Evolutionary conservation across 2,797 vertebrate species (phyloP).

Genomic region (Avahi laniger): DNA sequence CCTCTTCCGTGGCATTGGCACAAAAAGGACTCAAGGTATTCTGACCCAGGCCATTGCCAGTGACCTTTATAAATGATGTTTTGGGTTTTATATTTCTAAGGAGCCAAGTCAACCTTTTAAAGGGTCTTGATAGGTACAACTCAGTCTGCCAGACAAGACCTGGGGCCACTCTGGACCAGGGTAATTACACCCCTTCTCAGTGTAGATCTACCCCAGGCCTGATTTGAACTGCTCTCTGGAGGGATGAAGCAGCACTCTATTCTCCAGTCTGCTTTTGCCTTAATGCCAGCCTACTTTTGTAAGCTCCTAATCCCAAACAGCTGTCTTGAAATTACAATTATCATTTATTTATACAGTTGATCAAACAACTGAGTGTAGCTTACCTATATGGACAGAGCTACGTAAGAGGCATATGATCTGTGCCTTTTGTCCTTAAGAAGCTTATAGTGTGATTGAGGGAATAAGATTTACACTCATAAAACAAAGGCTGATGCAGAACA

Average conservation of each 20-base stretch:
- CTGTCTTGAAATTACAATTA: slow-evolving; percentile 48
- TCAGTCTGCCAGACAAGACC: slow-evolving; percentile 55
- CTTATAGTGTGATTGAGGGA: background rate
- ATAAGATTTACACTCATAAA: background rate
- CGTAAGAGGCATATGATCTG: background rate
- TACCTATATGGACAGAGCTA: background rate
- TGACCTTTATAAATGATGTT: slow-evolving; percentile 71
- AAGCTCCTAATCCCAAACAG: slow-evolving; percentile 61
- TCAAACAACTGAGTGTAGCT: background rate
- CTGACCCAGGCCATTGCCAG: slow-evolving; percentile 53
- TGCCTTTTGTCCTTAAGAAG: slow-evolving; percentile 37
- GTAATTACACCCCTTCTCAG: slow-evolving; percentile 51
- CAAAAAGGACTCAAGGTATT: slow-evolving; percentile 46
- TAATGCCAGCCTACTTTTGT: slow-evolving; percentile 32
- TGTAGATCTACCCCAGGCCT: slow-evolving; percentile 41
- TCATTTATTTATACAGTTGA: background rate
- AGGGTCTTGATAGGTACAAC: slow-evolving; percentile 52
- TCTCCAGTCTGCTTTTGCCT: slow-evolving; percentile 35
- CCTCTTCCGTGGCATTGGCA: slow-evolving; percentile 23
- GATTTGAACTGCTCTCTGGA: slow-evolving; percentile 34
- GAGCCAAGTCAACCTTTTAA: slow-evolving; percentile 69
- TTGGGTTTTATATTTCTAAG: slow-evolving; percentile 67
- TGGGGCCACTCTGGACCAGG: slow-evolving; percentile 12
- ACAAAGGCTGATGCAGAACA: background rate
- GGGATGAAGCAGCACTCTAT: background rate